Evolutionary conservation across 2,888 invertebrate species (phyloP).

Genomic region (Vanessa cardui): DNA sequence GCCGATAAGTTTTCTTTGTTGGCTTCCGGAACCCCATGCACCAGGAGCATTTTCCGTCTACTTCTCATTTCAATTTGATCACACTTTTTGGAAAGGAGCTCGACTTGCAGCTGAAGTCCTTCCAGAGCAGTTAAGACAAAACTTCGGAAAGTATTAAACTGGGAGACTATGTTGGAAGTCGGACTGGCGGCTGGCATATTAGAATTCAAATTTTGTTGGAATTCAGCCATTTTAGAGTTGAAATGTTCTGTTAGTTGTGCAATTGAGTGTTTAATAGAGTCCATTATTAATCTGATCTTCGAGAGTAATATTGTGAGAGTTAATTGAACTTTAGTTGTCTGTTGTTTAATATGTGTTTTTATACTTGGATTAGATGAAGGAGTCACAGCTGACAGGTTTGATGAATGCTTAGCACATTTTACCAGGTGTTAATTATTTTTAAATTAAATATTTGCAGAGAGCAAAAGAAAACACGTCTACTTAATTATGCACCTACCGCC

Average conservation of each 20-base stretch:
- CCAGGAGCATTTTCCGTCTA: background rate
- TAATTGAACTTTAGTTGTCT: background rate
- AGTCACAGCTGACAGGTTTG: conserved; percentile 1
- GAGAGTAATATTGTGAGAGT: background rate
- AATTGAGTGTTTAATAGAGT: background rate
- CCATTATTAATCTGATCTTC: too few species aligned
- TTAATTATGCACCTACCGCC: background rate
- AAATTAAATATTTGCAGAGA: background rate
- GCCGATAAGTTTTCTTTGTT: background rate
- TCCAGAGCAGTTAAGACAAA: background rate
- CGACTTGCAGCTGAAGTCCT: conserved; percentile 1
- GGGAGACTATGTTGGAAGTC: background rate
- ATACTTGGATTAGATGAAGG: background rate
- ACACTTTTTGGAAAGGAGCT: background rate
- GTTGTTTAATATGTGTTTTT: background rate
- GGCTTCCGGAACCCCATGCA: conserved; percentile 4
- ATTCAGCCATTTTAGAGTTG: background rate
- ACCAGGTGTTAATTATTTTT: background rate
- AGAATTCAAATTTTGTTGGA: background rate
- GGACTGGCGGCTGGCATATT: background rate
- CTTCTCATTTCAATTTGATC: conserved; percentile 9
- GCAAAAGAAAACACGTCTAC: background rate
- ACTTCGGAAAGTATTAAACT: conserved; percentile 4
- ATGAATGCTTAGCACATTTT: background rate
- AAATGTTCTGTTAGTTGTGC: background rate